Evolutionary conservation across 2,888 invertebrate species (phyloP).

Genomic region (Psylliodes chrysocephalus): DNA sequence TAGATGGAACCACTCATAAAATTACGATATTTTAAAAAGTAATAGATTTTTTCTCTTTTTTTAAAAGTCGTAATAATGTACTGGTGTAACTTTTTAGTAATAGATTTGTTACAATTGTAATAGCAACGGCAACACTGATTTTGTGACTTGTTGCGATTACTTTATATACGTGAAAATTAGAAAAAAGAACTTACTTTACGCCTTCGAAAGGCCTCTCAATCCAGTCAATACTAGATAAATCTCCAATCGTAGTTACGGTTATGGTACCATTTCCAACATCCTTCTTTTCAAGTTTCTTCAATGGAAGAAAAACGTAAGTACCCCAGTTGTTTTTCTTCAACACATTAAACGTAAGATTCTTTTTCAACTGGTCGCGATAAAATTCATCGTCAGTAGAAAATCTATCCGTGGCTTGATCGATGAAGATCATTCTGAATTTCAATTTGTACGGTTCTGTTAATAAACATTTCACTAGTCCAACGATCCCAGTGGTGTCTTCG

Average conservation of each 20-base stretch:
- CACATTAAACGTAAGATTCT: slow-evolving; percentile 49
- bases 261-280: slow-evolving; percentile 65
- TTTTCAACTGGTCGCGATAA: slow-evolving; percentile 45
- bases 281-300: slow-evolving; percentile 28
- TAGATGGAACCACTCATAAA: no score
- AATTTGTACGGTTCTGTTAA: slow-evolving; percentile 36
- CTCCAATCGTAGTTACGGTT: slow-evolving; percentile 67
- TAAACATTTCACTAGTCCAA: slow-evolving; percentile 50
- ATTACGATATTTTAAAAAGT: no score
- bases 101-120: no score
- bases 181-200: slow-evolving; percentile 32
- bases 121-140: no score
- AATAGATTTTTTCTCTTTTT: no score
- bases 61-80: no score
- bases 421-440: slow-evolving; percentile 42
- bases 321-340: slow-evolving; percentile 49
- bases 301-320: slow-evolving; percentile 46
- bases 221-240: slow-evolving; percentile 84
- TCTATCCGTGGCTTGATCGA: slow-evolving; percentile 39
- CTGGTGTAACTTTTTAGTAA: no score
- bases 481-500: slow-evolving; percentile 45
- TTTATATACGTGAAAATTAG: no score
- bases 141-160: no score
- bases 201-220: slow-evolving; percentile 70
- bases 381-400: slow-evolving; percentile 45